Conservation (phyloP, 2,113 vertebrate genomes). For the Crotalus viridis region DNA sequence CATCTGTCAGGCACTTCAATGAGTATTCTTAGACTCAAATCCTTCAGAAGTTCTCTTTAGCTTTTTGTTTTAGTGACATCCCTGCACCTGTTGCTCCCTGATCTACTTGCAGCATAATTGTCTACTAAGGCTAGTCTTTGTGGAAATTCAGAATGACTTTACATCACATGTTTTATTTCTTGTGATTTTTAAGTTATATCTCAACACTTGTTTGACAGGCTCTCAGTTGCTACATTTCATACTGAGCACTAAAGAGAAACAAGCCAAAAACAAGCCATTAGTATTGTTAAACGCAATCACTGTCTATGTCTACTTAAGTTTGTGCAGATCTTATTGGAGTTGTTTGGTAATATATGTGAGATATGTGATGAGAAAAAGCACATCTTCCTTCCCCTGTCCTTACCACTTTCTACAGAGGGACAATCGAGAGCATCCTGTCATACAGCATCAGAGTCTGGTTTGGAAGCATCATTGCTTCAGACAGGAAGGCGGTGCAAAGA, state of each 20-base stretch:
- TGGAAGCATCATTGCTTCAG: too few species aligned
- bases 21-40: not conserved
- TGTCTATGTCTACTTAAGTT: too few species aligned
- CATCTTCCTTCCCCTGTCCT: too few species aligned
- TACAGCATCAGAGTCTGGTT: too few species aligned
- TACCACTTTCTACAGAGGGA: too few species aligned
- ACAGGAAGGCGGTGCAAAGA: too few species aligned
- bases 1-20: not conserved
- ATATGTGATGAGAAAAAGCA: too few species aligned
- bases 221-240: not conserved
- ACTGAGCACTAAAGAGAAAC: not conserved
- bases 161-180: not conserved
- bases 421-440: too few species aligned
- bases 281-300: not conserved
- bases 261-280: not conserved
- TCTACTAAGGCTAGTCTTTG: not conserved
- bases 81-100: not conserved
- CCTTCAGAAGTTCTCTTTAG: not conserved
- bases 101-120: not conserved
- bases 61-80: not conserved
- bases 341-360: not conserved
- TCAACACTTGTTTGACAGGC: not conserved
- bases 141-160: not conserved
- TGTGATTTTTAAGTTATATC: not conserved
- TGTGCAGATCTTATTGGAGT: not conserved